Conservation (phyloP, 2,113 vertebrate species). For the Ictidomys tridecemlineatus region DNA sequence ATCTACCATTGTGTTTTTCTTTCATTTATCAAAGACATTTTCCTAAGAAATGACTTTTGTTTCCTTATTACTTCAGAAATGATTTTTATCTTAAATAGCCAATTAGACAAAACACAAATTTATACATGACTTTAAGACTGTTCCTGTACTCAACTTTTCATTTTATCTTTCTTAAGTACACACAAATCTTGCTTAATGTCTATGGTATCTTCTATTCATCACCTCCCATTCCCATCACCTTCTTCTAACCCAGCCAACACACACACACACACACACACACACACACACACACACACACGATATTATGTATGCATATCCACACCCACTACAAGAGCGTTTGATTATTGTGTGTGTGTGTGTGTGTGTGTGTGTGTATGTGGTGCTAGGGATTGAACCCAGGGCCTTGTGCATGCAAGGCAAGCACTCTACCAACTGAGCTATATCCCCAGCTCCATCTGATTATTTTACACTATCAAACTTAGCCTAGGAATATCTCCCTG, state of each 20-base stretch:
- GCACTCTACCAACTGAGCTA: no score
- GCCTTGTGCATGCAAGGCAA: no score
- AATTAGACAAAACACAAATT: neutral
- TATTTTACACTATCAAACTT: neutral
- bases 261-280: no score
- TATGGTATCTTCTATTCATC: neutral
- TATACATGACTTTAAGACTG: neutral
- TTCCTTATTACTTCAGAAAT: slow-evolving; percentile 12
- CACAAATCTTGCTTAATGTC: neutral
- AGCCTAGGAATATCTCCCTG: neutral
- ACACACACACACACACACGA: neutral
- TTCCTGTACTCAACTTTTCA: neutral
- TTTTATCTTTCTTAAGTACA: neutral
- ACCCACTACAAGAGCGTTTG: neutral
- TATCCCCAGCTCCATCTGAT: neutral
- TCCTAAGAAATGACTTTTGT: neutral
- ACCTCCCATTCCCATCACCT: neutral
- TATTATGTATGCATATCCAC: neutral
- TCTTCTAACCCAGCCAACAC: neutral
- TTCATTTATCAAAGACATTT: slow-evolving; percentile 30
- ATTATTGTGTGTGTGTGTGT: neutral
- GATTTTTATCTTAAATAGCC: neutral
- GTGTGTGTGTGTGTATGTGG: no score
- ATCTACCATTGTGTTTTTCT: neutral
- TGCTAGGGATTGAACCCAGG: no score